Evolutionary conservation across 2,888 invertebrate genomes (phyloP), one percentile per base, ranked within the genome.

Genomic region (Hofmannophila pseudospretella): DNA sequence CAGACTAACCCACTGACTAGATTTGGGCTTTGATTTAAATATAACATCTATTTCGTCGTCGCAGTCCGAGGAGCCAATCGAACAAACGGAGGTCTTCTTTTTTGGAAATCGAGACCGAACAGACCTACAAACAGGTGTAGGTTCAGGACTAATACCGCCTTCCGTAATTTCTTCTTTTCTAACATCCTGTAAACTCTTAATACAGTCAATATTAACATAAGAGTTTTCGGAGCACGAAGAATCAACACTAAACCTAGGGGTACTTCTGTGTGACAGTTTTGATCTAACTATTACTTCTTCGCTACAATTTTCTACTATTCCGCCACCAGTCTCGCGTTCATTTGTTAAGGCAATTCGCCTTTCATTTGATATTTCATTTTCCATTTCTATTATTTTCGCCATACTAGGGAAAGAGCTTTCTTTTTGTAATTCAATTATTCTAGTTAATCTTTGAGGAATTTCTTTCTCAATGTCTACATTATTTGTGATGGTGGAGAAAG

Each of bases 181-280:
- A 58, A 78, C 81, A 77, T 86, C 86, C 81, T 73, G 81, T 69
- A 80, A 85, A 82, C 85, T 84, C 80, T 82, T 85, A 47, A 86
- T 67, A 63, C 79, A 71, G 51, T 88, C 88, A 62, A 88, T 84
- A 68, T 88, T 88, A 54, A 86, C 86, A 63, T 88, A 88, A 76
- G 85, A 86, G 78, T 86, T 87, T 76, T 88, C 87, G 77, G 88
- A 87, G 84, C 86, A 82, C 49, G 84, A 85, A 68, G 87, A 87
- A 69, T 88, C 88, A 51, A 87, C 68, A 69, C 87, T 88, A 67
- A 87, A 80, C 57, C 87, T 78, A 65, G 82, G 80, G 42, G 77
- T 72, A 67, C 65, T 76, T 68, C 79, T 74, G 54, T 79, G 73
- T 47, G 72, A 51, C 51, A 70, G 61, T 61, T 75, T 82, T 56